Percentiles rank a stretch among this genome's conserved stretches.
phyloP scores from a whole-genome alignment of 2,797 vertebrate species.

The Danio jaintianensis region DNA sequence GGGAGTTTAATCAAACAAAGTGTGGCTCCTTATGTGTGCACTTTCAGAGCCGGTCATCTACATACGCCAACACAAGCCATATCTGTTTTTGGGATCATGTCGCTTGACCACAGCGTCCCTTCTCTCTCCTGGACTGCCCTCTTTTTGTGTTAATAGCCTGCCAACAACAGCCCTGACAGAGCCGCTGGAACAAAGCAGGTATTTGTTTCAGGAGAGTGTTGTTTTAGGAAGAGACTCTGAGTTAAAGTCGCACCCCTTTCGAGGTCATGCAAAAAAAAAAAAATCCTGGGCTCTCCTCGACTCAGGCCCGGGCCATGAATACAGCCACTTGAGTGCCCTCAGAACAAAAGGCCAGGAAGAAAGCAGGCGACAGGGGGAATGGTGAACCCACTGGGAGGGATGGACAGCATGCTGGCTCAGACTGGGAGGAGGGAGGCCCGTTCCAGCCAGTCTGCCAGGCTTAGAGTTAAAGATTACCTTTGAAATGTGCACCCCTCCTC shows the following conservation, averaged over 20 bases:
- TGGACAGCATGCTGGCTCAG: slow-evolving; percentile 75
- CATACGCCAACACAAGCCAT: slow-evolving; percentile 24
- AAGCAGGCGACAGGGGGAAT: slow-evolving; percentile 55
- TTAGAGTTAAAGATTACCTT: slow-evolving; percentile 87
- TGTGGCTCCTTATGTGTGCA: slow-evolving; percentile 19
- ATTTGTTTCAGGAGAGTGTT: slow-evolving; percentile 74
- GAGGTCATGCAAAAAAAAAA: slow-evolving; percentile 65
- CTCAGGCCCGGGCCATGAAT: slow-evolving; percentile 74
- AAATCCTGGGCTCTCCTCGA: slow-evolving; percentile 69
- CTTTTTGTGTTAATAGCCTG: slow-evolving; percentile 37
- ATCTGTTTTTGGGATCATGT: slow-evolving; percentile 41
- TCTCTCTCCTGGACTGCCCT: slow-evolving; percentile 28
- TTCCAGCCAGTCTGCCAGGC: slow-evolving; percentile 78
- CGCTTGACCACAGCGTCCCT: slow-evolving; percentile 10
- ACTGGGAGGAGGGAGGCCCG: slow-evolving; percentile 69
- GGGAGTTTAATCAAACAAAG: slow-evolving; percentile 39
- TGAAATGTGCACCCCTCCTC: slow-evolving; percentile 79
- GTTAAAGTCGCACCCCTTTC: slow-evolving; percentile 75
- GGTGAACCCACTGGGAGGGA: slow-evolving; percentile 71
- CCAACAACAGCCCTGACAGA: slow-evolving; percentile 53
- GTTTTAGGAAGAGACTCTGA: slow-evolving; percentile 75
- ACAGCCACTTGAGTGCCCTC: slow-evolving; percentile 81
- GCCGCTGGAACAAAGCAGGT: slow-evolving; percentile 70
- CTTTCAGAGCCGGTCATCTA: slow-evolving; percentile 30
- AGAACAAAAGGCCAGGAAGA: slow-evolving; percentile 65